Conservation (phyloP, 2,888 invertebrate genomes). For the Ormia ochracea region DNA sequence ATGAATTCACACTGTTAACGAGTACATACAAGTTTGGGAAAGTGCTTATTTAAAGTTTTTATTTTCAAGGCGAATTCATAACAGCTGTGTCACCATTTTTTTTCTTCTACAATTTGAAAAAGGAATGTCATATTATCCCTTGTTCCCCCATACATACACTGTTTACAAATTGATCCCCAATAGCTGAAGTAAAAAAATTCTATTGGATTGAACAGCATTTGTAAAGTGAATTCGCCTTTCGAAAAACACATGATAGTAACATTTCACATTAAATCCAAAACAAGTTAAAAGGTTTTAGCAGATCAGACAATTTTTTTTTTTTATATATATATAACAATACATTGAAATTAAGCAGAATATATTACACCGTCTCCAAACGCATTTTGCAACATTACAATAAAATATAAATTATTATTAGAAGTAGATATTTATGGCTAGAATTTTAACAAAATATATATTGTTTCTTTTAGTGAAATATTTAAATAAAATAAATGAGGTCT, state of each 20-base stretch:
- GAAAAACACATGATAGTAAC: not conserved
- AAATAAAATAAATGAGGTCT: too few species aligned
- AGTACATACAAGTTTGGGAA: not conserved
- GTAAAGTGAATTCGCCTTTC: too few species aligned
- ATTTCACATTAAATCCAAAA: not conserved
- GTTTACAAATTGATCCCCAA: too few species aligned
- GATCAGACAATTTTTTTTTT: not conserved
- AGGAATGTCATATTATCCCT: too few species aligned
- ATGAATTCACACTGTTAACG: not conserved
- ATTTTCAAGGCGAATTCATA: too few species aligned
- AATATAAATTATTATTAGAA: not conserved
- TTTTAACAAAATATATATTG: not conserved
- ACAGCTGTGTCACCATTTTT: too few species aligned
- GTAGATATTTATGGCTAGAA: too few species aligned
- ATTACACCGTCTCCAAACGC: conserved; percentile 6
- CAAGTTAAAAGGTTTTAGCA: not conserved
- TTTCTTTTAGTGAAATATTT: too few species aligned
- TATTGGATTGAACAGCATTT: too few species aligned
- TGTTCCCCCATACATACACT: too few species aligned
- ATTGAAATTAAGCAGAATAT: not conserved
- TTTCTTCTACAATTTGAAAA: too few species aligned
- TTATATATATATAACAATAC: not conserved
- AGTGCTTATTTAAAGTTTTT: not conserved
- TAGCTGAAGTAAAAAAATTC: too few species aligned
- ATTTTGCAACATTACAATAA: not conserved